Evolutionary conservation across 2,797 vertebrate genomes (phyloP).

Genomic region (Zalophus californianus): DNA sequence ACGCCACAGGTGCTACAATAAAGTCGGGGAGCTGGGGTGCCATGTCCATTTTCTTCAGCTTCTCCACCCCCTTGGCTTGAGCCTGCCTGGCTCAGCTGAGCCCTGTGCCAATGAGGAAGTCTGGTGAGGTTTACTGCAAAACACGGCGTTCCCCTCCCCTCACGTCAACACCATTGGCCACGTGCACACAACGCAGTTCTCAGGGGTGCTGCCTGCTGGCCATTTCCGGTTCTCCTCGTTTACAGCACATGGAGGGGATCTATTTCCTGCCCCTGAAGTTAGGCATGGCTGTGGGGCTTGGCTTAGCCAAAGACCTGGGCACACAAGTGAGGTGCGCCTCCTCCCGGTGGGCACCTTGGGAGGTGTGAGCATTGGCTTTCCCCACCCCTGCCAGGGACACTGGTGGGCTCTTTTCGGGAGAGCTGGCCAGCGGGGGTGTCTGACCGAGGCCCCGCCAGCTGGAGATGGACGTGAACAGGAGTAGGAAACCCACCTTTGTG

Average conservation of each 20-base stretch:
- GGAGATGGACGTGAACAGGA: background rate
- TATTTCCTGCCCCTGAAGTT: background rate
- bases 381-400: background rate
- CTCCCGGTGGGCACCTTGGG: background rate
- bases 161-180: background rate
- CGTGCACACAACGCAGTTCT: accelerated
- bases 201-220: accelerated
- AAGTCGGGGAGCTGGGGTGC: background rate
- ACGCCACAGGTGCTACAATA: accelerated
- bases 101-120: background rate
- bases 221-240: background rate
- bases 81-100: background rate
- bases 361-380: background rate
- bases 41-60: background rate
- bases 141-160: background rate
- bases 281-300: accelerated
- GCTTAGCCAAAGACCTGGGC: background rate
- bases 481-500: background rate
- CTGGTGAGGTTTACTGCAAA: background rate
- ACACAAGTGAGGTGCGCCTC: background rate
- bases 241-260: accelerated
- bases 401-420: background rate
- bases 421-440: background rate
- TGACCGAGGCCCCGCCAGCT: background rate
- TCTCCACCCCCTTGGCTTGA: background rate